Evolutionary conservation across 2,888 invertebrate genomes (phyloP).

Genomic region (Bombylius discolor): DNA sequence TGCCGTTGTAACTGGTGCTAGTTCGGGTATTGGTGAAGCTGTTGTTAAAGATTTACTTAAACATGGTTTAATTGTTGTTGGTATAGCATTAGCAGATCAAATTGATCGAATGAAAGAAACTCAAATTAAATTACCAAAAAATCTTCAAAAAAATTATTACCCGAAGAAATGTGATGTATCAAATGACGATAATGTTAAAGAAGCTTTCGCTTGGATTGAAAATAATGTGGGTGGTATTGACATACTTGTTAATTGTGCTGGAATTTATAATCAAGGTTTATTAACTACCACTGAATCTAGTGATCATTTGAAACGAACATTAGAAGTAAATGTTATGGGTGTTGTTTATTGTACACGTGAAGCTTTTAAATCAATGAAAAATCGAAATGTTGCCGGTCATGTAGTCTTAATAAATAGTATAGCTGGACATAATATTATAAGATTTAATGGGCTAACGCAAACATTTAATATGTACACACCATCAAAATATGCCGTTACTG

Average conservation of each 20-base stretch:
- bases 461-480: slow-evolving; percentile 29
- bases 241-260: slow-evolving; percentile 47
- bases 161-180: slow-evolving; percentile 40
- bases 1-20: slow-evolving; percentile 50
- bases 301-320: slow-evolving; percentile 21
- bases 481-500: slow-evolving; percentile 30
- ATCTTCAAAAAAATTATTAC: slow-evolving; percentile 27
- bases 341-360: slow-evolving; percentile 37
- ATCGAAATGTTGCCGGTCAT: slow-evolving; percentile 37
- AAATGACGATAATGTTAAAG: slow-evolving; percentile 41
- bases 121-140: slow-evolving; percentile 19
- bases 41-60: slow-evolving; percentile 34
- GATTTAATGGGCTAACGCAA: slow-evolving; percentile 20
- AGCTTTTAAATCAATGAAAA: slow-evolving; percentile 38
- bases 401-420: slow-evolving; percentile 38
- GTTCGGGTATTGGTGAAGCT: slow-evolving; percentile 46
- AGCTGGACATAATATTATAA: slow-evolving; percentile 23
- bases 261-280: slow-evolving; percentile 12
- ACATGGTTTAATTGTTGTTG: slow-evolving; percentile 42
- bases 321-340: slow-evolving; percentile 39
- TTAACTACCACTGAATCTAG: slow-evolving; percentile 17
- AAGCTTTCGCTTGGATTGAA: slow-evolving; percentile 40
- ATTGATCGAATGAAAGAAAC: slow-evolving; percentile 31
- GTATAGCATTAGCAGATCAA: slow-evolving; percentile 41
- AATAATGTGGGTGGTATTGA: slow-evolving; percentile 41